A percentile compares a stretch with the other conserved stretches of the same genome.
These are phyloP conservation scores for Sycophila sp. DNA, from an alignment of 1,140 invertebrate genomes.

Conservation along the genomic window DNA sequence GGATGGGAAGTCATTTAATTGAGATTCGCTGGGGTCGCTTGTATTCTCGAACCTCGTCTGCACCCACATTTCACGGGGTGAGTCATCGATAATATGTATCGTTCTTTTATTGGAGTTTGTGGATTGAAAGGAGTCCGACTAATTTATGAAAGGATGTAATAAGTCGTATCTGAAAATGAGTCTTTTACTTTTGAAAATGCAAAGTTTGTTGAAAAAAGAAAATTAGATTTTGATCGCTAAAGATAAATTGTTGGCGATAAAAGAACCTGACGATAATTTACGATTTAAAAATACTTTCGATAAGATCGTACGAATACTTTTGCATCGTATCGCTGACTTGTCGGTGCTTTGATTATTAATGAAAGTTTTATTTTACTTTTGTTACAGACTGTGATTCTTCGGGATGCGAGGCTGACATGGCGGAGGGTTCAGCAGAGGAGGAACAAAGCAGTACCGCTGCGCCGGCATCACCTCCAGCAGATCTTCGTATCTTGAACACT, in stretches of 20 bases:
- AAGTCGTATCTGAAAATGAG: too few species aligned
- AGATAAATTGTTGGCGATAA: background rate
- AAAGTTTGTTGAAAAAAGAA: too few species aligned
- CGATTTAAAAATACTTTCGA: background rate
- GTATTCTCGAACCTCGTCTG: constrained; percentile 10
- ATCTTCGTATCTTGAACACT: constrained; percentile 64
- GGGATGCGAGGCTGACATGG: constrained; percentile 68
- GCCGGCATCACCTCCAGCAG: constrained; percentile 64
- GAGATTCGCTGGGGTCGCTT: background rate
- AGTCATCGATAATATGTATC: constrained; percentile 34
- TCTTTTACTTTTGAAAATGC: too few species aligned
- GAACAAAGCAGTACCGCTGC: constrained; percentile 67
- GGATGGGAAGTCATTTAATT: constrained; percentile 27
- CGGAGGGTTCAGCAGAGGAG: constrained; percentile 67
- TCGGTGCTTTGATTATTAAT: background rate
- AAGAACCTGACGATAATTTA: background rate
- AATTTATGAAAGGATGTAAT: constrained; percentile 27
- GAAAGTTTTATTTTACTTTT: background rate
- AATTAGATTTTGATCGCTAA: too few species aligned
- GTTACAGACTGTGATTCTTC: constrained; percentile 61
- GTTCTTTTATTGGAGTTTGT: constrained; percentile 29
- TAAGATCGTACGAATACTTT: background rate
- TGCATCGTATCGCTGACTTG: background rate
- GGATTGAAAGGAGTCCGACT: background rate
- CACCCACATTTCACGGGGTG: constrained; percentile 25